Percentiles rank a stretch among this genome's conserved stretches.
phyloP scores from a whole-genome alignment of 2,113 vertebrate genomes.

The Lethenteron reissneri region DNA sequence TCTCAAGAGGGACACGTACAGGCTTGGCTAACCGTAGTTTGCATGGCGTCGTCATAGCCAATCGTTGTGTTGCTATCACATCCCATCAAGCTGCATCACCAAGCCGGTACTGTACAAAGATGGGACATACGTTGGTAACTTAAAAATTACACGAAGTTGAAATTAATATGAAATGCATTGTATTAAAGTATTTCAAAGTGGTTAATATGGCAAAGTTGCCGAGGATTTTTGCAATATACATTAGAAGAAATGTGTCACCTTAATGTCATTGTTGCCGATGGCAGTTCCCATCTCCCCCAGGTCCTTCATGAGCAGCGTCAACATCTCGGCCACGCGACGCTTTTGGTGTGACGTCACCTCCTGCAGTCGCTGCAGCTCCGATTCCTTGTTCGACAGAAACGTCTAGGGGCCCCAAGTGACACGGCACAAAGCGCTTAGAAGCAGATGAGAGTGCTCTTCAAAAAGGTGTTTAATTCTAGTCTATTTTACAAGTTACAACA shows the following conservation, averaged over 20 bases:
- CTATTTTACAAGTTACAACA: neutral
- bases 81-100: too few species aligned
- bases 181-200: too few species aligned
- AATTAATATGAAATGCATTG: too few species aligned
- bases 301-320: constrained; percentile 55
- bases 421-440: neutral
- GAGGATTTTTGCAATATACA: too few species aligned
- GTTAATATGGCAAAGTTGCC: too few species aligned
- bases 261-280: constrained; percentile 50
- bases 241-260: constrained; percentile 19
- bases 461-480: neutral
- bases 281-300: constrained; percentile 56
- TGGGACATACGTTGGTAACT: too few species aligned
- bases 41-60: too few species aligned
- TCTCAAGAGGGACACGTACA: too few species aligned
- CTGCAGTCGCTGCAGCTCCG: constrained; percentile 50
- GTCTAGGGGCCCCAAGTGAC: constrained; percentile 25
- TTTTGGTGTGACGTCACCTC: constrained; percentile 64
- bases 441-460: neutral
- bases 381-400: constrained; percentile 31
- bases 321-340: constrained; percentile 49
- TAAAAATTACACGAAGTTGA: too few species aligned
- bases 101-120: too few species aligned
- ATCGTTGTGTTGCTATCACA: too few species aligned
- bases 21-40: too few species aligned